These are phyloP conservation scores for Diadema setosum DNA, from an alignment of 35 echinoderm and acorn worm species.

Conservation along the genomic window DNA sequence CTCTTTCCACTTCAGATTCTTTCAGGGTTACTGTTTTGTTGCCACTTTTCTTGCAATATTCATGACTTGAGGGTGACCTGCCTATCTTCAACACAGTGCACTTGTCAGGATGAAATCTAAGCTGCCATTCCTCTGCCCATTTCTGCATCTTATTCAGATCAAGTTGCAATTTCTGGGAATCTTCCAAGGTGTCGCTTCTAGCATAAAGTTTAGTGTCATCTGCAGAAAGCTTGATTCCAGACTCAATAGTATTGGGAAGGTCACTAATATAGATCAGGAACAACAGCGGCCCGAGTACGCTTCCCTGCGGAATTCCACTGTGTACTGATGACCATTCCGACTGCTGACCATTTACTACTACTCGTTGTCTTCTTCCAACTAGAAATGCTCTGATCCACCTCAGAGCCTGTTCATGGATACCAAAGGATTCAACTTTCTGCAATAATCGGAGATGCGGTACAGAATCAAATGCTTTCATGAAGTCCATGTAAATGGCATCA, in stretches of 20 bases:
- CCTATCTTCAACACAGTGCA: neutral
- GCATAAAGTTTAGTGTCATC: neutral
- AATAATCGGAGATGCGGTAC: neutral
- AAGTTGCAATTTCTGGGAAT: neutral
- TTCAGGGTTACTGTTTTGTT: neutral
- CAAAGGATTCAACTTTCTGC: neutral
- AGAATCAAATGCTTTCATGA: no score
- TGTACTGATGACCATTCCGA: neutral
- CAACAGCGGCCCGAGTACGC: constrained; percentile 3
- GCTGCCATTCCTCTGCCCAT: neutral
- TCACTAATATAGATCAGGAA: neutral
- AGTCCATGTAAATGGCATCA: constrained; percentile 18
- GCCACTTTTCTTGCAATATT: neutral
- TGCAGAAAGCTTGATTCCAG: neutral
- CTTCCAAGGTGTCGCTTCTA: neutral
- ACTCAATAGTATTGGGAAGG: neutral
- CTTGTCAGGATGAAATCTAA: neutral
- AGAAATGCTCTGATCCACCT: constrained; percentile 20
- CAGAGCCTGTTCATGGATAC: neutral
- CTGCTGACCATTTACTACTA: neutral
- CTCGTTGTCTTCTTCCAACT: neutral
- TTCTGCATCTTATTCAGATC: neutral
- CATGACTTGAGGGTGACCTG: neutral
- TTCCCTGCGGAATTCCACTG: neutral
- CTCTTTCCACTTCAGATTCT: neutral